phyloP scores from a whole-genome alignment of 2,888 invertebrate species.

The Uropetala carovei region DNA sequence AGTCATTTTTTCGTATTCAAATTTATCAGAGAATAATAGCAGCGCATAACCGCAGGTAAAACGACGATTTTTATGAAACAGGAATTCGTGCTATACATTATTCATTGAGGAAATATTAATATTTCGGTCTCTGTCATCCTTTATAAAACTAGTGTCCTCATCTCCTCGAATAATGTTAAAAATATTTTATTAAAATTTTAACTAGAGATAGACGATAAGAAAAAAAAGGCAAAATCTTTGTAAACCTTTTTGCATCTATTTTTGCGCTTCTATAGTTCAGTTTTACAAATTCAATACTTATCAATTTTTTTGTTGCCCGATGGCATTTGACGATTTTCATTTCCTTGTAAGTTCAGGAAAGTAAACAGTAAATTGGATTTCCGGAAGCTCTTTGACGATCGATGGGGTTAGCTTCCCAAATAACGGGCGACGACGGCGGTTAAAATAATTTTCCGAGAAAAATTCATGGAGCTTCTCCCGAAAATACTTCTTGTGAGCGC shows the following conservation, averaged over 20 bases:
- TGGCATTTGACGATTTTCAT: not conserved
- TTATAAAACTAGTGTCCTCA: too few species aligned
- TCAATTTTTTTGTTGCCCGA: not conserved
- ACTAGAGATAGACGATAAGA: not conserved
- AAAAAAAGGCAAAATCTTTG: not conserved
- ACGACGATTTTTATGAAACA: too few species aligned
- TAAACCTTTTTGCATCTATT: not conserved
- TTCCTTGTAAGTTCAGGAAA: not conserved
- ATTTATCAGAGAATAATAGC: too few species aligned
- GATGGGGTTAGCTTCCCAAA: not conserved
- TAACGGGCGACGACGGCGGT: not conserved
- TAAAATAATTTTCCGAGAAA: slow-evolving; percentile 1
- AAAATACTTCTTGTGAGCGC: not conserved
- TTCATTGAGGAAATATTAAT: too few species aligned
- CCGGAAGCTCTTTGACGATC: not conserved
- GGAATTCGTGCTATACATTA: too few species aligned
- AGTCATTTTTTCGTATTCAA: too few species aligned
- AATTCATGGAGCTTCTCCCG: not conserved
- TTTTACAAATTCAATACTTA: not conserved
- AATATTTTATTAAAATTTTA: not conserved
- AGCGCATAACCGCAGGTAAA: too few species aligned
- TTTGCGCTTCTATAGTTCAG: not conserved
- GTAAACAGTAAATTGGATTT: not conserved
- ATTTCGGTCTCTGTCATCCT: too few species aligned
- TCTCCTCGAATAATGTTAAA: too few species aligned